phyloP scores from a whole-genome alignment of 2,888 invertebrate genomes.

The Keiferia lycopersicella region DNA sequence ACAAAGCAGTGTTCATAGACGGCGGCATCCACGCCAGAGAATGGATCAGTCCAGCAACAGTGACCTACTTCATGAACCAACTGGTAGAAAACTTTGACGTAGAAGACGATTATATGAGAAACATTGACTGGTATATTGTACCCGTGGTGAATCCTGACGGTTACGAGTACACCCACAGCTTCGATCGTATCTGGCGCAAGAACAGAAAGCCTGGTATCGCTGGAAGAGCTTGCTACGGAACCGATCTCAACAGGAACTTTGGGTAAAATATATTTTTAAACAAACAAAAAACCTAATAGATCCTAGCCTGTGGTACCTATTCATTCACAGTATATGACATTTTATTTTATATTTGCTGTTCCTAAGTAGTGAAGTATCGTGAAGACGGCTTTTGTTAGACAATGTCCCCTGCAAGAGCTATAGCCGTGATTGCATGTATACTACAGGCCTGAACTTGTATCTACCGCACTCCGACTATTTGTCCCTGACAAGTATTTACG shows the following conservation, averaged over 20 bases:
- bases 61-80: constrained; percentile 89
- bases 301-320: too few species aligned
- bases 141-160: constrained; percentile 93
- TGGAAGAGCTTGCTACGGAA: constrained; percentile 83
- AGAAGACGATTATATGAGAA: constrained; percentile 78
- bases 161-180: constrained; percentile 91
- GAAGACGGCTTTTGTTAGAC: too few species aligned
- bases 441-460: background rate
- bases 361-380: too few species aligned
- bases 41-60: constrained; percentile 93
- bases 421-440: too few species aligned
- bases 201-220: constrained; percentile 83
- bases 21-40: constrained; percentile 95
- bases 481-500: too few species aligned
- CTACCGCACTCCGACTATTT: too few species aligned
- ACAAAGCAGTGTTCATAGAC: constrained; percentile 88
- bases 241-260: constrained; percentile 93
- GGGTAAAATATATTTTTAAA: constrained; percentile 66
- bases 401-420: too few species aligned
- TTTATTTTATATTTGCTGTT: too few species aligned
- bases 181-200: constrained; percentile 92
- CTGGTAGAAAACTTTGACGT: constrained; percentile 88
- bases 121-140: constrained; percentile 82
- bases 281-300: too few species aligned
- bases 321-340: too few species aligned